phyloP scores from a whole-genome alignment of 2,888 invertebrate genomes.

The Ceratothoa steindachneri region DNA sequence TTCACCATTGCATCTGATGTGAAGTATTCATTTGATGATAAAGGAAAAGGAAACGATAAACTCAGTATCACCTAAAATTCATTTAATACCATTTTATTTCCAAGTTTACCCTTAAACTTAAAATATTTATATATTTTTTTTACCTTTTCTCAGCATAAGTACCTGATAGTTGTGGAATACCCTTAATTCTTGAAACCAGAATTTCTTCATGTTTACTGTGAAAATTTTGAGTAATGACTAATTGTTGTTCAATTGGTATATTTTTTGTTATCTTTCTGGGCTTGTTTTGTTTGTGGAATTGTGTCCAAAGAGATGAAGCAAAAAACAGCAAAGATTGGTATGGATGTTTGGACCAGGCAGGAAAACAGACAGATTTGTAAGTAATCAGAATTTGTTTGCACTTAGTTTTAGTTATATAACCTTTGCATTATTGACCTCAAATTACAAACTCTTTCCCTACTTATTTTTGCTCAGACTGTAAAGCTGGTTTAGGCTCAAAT shows the following conservation, averaged over 20 bases:
- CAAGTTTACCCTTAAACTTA: no score
- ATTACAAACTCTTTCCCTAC: not conserved
- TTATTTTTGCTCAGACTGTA: no score
- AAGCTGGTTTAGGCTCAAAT: not conserved
- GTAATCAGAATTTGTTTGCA: slow-evolving; percentile 1
- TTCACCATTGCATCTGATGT: no score
- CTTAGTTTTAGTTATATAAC: not conserved
- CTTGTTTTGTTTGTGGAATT: slow-evolving; percentile 41
- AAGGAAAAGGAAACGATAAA: no score
- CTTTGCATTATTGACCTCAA: not conserved
- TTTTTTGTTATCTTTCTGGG: slow-evolving; percentile 34
- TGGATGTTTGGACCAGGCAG: slow-evolving; percentile 37
- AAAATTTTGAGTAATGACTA: slow-evolving; percentile 35
- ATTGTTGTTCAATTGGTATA: slow-evolving; percentile 32
- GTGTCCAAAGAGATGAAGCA: slow-evolving; percentile 29
- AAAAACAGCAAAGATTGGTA: slow-evolving; percentile 31
- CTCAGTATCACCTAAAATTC: no score
- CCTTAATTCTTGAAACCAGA: no score
- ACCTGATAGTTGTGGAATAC: no score
- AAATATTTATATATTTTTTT: no score
- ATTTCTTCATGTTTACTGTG: no score
- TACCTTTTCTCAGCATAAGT: not conserved
- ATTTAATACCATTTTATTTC: no score
- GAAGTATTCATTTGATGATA: no score
- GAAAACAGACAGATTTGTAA: slow-evolving; percentile 34